These are phyloP conservation scores for Enoplolaimus lenunculus DNA, from an alignment of 2,888 invertebrate genomes.

Conservation along the genomic window DNA sequence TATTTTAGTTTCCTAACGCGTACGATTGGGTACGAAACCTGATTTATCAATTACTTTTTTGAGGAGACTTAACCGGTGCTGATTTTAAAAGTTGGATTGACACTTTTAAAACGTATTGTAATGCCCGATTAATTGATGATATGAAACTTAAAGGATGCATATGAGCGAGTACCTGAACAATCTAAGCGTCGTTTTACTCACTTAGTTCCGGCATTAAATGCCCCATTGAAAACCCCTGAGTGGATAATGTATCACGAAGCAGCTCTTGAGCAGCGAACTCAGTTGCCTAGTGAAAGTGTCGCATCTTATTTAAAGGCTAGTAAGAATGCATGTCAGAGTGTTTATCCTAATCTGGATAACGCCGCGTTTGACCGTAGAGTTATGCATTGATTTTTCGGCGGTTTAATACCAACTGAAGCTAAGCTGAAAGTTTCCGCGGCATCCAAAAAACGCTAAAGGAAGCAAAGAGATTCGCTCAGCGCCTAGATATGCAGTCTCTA, in stretches of 20 bases:
- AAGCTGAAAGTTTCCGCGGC: background rate
- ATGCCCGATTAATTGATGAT: background rate
- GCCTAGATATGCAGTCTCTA: background rate
- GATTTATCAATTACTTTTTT: background rate
- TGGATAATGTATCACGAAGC: background rate
- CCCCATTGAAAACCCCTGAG: background rate
- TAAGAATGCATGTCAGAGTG: background rate
- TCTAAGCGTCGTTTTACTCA: background rate
- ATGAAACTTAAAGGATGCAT: background rate
- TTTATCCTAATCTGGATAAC: background rate
- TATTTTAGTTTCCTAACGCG: background rate
- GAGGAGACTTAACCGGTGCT: background rate
- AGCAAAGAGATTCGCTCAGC: background rate
- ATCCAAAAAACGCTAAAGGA: background rate
- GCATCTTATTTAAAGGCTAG: background rate
- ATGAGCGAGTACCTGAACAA: background rate
- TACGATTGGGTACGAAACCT: background rate
- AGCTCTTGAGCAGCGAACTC: background rate
- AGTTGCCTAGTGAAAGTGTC: background rate
- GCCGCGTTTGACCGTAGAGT: background rate
- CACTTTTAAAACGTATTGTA: background rate
- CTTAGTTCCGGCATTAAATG: background rate
- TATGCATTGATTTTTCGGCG: background rate
- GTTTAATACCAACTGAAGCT: background rate
- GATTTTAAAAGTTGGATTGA: background rate